phyloP scores from a whole-genome alignment of 1,140 invertebrate genomes.

The Antheraea pernyi region DNA sequence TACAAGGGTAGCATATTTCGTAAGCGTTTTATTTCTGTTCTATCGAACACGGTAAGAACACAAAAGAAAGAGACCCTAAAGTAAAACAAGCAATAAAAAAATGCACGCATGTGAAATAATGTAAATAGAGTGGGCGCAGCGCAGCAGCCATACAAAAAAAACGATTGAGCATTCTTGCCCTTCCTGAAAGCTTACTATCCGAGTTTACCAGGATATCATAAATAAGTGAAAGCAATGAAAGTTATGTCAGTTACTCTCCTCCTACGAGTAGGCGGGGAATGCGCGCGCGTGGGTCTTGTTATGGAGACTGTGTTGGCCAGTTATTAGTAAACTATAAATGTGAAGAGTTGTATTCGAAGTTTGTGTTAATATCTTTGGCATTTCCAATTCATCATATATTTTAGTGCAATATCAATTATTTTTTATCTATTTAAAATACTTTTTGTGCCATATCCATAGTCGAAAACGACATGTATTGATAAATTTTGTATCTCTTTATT shows the following conservation, averaged over 20 bases:
- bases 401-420: too few relatives aligned
- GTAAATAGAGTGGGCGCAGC: too few relatives aligned
- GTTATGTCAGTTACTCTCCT: neutral
- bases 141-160: neutral
- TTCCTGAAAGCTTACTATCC: constrained; percentile 73
- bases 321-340: constrained; percentile 46
- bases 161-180: constrained; percentile 35
- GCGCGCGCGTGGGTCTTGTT: constrained; percentile 57
- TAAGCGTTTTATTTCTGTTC: constrained; percentile 22
- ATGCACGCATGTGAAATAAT: neutral
- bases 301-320: constrained; percentile 63
- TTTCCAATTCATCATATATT: too few relatives aligned
- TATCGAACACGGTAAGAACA: too few relatives aligned
- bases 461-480: too few relatives aligned
- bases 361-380: too few relatives aligned
- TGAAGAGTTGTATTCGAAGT: constrained; percentile 28
- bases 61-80: too few relatives aligned
- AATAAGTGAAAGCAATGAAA: constrained; percentile 11
- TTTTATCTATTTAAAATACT: too few relatives aligned
- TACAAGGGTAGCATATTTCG: constrained; percentile 68
- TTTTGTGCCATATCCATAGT: too few relatives aligned
- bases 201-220: constrained; percentile 51
- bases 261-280: constrained; percentile 35
- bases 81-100: too few relatives aligned
- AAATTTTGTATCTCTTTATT: too few relatives aligned